Evolutionary conservation across 2,888 invertebrate species (phyloP).

Genomic region (Idaea biselata): DNA sequence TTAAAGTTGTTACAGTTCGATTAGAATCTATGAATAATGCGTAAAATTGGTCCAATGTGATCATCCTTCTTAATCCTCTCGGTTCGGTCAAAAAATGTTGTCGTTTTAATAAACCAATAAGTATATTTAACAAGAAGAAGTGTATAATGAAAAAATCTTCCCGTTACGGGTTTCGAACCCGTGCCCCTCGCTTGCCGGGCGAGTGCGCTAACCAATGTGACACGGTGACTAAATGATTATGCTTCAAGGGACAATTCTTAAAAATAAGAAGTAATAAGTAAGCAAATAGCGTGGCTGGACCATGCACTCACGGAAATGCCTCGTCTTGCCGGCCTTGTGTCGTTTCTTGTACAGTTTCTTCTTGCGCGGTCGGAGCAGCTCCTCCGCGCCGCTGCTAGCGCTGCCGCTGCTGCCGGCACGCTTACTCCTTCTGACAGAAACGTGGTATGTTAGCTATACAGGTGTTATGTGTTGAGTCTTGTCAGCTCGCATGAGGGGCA

Average conservation of each 20-base stretch:
- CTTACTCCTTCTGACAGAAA: slow-evolving; percentile 55
- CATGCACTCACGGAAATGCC: slow-evolving; percentile 71
- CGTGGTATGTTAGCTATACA: neutral
- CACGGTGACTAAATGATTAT: no score
- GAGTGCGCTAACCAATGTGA: no score
- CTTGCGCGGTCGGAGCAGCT: slow-evolving; percentile 74
- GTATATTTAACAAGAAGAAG: no score
- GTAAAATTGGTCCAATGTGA: no score
- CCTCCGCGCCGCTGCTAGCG: slow-evolving; percentile 74
- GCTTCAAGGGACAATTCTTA: neutral
- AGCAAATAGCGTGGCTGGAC: neutral
- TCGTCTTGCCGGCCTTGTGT: slow-evolving; percentile 75
- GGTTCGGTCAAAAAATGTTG: no score
- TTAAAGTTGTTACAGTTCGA: no score
- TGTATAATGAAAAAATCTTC: no score
- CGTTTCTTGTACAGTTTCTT: slow-evolving; percentile 84
- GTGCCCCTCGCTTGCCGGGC: no score
- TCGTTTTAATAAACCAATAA: no score
- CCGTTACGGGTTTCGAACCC: no score
- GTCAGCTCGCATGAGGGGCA: neutral
- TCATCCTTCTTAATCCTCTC: no score
- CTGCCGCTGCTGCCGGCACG: slow-evolving; percentile 76
- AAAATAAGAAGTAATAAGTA: neutral
- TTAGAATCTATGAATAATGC: no score
- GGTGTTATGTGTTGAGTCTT: neutral